Base-by-base conservation (phyloP, 1,140 invertebrate genomes). In the Conus ventricosus region DNA sequence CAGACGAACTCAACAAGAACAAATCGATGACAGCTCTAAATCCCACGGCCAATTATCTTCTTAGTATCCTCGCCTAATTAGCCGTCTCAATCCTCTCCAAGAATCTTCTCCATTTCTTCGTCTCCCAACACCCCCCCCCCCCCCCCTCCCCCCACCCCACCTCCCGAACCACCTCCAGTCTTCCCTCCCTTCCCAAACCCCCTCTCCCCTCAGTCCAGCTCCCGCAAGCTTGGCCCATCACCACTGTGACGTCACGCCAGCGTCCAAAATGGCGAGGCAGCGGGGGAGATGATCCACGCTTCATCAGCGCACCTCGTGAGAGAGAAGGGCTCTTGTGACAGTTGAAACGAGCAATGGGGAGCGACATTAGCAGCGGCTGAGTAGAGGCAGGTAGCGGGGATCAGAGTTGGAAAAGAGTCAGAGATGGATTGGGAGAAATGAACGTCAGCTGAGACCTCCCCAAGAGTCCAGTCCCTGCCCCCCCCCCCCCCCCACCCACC, bases 221-320 rank as follows among this genome's bases (percentile, higher is more conserved):
- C 39, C 39, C 39, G 39, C 39, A 39, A 39, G 39, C 39, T 39
- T 39, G 1, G 17, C 60, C 60, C 11, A 11, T 63, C 17, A 13
- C 39, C 10, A 8, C 39, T 53, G 23, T 81, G 80, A 81, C 80
- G 51, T 81, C 80, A 81, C 51, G 39, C 80, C 13, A 4, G 80
- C 39, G 8, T 15, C 51, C 13, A 51, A 15, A 54, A 39, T 39
- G 76, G 80, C 80, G 6, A 78, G 7, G 80, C 5, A 81, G 25
- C 53, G 54, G 80, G 80, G 80, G 80, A 81, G 80, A 81, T 81
- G 4, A 81, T 81, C 80, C 53, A 54, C 39, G 15, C 80, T 81
- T 54, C 80, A 81, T 51, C 80, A 51, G 80, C 15, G 39, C 27
- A 23, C 7, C 51, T 81, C 80, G 27, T 54, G 5, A 54, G 27